phyloP scores from a whole-genome alignment of 2,888 invertebrate species.

The Spodoptera exigua region DNA sequence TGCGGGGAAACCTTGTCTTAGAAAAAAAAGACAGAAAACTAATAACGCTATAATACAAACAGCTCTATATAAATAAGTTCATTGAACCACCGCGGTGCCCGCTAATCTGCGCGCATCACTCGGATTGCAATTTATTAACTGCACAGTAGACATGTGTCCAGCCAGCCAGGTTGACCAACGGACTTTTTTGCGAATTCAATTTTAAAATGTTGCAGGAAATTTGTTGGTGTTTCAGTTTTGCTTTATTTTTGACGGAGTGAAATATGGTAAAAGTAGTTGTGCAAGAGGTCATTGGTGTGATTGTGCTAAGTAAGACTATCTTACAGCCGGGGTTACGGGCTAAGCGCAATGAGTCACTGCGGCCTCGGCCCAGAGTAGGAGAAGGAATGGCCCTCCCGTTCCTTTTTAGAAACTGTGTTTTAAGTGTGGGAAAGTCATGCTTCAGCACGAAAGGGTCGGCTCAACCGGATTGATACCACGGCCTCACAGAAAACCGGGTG shows the following conservation, averaged over 20 bases:
- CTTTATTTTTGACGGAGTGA: neutral
- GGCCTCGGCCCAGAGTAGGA: too few species aligned
- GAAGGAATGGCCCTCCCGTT: too few species aligned
- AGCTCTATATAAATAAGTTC: slow-evolving; percentile 69
- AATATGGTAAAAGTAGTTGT: neutral
- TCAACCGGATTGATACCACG: too few species aligned
- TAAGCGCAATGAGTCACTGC: too few species aligned
- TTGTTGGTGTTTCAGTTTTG: neutral
- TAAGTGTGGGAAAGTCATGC: too few species aligned
- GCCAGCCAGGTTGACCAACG: slow-evolving; percentile 26
- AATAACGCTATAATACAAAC: slow-evolving; percentile 21
- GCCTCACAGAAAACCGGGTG: too few species aligned
- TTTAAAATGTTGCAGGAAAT: slow-evolving; percentile 14
- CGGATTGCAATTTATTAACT: slow-evolving; percentile 79
- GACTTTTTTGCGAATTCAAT: slow-evolving; percentile 36
- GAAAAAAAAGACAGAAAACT: neutral
- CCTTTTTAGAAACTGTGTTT: too few species aligned
- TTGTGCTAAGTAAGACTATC: neutral
- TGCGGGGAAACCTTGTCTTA: neutral
- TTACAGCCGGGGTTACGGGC: too few species aligned
- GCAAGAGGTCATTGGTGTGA: too few species aligned
- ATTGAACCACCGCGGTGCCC: slow-evolving; percentile 71
- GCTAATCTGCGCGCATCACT: slow-evolving; percentile 70
- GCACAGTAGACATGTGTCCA: slow-evolving; percentile 62
- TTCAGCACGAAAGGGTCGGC: too few species aligned